These are phyloP conservation scores for Sylvilagus bachmani DNA, from an alignment of 2,113 vertebrate genomes.

Conservation along the genomic window DNA sequence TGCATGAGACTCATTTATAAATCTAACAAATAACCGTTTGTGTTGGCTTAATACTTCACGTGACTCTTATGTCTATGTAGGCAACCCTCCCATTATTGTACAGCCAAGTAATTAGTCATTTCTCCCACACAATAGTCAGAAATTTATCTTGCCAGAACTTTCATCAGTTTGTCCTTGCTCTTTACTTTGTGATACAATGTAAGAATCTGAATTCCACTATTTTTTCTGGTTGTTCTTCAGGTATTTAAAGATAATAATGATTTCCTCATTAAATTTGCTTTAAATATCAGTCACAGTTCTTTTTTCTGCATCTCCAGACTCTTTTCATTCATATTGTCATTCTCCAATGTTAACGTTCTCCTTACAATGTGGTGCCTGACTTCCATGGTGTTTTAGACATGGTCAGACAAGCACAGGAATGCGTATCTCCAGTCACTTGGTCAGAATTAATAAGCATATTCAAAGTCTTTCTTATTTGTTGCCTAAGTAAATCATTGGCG, in stretches of 20 bases:
- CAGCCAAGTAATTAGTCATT: not conserved
- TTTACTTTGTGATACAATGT: not conserved
- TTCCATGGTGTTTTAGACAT: not conserved
- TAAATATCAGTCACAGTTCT: not conserved
- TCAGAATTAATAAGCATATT: not conserved
- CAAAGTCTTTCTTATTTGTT: not conserved
- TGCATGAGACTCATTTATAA: not conserved
- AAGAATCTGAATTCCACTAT: not conserved
- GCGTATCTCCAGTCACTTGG: not conserved
- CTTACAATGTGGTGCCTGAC: not conserved
- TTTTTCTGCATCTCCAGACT: slow-evolving; percentile 19
- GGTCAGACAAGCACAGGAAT: not conserved
- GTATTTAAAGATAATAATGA: not conserved
- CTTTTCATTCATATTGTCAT: not conserved
- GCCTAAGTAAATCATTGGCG: not conserved
- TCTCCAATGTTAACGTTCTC: not conserved
- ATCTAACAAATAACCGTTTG: not conserved
- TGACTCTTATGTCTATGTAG: not conserved
- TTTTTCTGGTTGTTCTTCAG: not conserved
- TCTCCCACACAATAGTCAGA: not conserved
- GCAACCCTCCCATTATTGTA: not conserved
- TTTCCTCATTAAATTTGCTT: slow-evolving; percentile 15
- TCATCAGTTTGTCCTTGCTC: not conserved
- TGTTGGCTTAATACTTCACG: not conserved
- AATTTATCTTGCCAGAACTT: not conserved